A percentile compares a stretch with the other conserved stretches of the same genome.
These are phyloP conservation scores for Allobates femoralis DNA, from an alignment of 2,797 vertebrate genomes.

Conservation along the genomic window DNA sequence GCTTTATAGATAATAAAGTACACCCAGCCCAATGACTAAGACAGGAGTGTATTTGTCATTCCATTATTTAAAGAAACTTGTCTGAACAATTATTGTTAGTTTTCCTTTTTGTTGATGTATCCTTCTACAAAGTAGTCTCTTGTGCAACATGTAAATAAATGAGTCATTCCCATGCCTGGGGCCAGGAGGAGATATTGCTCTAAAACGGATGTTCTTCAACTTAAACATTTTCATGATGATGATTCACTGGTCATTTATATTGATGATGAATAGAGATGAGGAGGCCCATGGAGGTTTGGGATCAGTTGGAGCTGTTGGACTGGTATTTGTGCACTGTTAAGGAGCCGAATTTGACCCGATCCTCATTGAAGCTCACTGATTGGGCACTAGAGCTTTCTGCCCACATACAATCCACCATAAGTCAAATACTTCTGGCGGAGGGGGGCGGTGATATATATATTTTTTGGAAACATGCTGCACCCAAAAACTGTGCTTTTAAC, in stretches of 20 bases:
- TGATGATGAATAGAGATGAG: background rate
- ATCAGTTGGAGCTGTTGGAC: too few species aligned
- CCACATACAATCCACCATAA: too few species aligned
- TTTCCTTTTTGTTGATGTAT: background rate
- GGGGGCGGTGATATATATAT: too few species aligned
- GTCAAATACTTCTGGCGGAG: too few species aligned
- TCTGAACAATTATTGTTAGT: conserved; percentile 48
- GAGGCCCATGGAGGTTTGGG: too few species aligned
- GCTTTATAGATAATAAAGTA: background rate
- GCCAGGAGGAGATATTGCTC: background rate
- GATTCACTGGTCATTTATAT: too few species aligned
- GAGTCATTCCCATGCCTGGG: conserved; percentile 22
- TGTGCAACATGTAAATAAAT: conserved; percentile 44
- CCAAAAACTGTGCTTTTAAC: too few species aligned
- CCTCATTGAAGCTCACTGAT: too few species aligned
- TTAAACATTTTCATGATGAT: background rate
- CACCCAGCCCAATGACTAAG: conserved; percentile 39
- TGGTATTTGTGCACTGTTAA: too few species aligned
- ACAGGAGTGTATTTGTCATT: conserved; percentile 13
- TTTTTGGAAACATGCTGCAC: too few species aligned
- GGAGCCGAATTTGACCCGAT: too few species aligned
- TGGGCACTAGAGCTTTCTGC: too few species aligned
- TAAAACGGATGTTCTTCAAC: background rate
- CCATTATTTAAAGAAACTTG: conserved; percentile 42
- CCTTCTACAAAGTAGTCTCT: background rate